These are phyloP conservation scores for Cardiocondyla obscurior DNA, from an alignment of 1,140 invertebrate genomes.

Conservation along the genomic window DNA sequence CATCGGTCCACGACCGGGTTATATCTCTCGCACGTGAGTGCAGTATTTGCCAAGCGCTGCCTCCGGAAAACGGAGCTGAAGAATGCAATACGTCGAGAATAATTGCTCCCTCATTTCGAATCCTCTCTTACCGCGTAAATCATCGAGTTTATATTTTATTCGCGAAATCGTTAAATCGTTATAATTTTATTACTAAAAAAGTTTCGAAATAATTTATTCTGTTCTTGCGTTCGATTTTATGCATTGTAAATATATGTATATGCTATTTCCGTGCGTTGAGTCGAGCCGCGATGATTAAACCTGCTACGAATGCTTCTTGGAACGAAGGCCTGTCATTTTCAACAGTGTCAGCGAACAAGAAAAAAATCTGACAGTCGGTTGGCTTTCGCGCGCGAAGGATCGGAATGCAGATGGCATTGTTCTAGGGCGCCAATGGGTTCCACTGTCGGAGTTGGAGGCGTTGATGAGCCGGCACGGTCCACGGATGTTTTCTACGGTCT, in stretches of 20 bases:
- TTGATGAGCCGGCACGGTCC: slow-evolving; percentile 81
- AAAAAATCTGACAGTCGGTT: slow-evolving; percentile 39
- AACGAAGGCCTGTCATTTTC: slow-evolving; percentile 21
- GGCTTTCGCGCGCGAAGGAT: slow-evolving; percentile 71
- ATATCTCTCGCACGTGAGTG: slow-evolving; percentile 34
- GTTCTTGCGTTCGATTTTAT: not conserved
- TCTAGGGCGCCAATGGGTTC: slow-evolving; percentile 73
- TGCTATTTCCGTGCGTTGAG: too few relatives aligned
- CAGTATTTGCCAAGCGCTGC: slow-evolving; percentile 46
- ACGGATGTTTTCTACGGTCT: slow-evolving; percentile 78
- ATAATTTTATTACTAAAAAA: not conserved
- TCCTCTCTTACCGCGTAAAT: not conserved
- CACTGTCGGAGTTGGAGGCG: slow-evolving; percentile 72
- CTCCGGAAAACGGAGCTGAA: slow-evolving; percentile 36
- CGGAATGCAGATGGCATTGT: slow-evolving; percentile 77
- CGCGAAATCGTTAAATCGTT: not conserved
- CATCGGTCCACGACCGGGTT: slow-evolving; percentile 37
- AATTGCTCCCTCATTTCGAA: slow-evolving; percentile 11
- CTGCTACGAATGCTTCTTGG: not conserved
- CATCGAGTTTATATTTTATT: not conserved
- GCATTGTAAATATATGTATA: too few relatives aligned
- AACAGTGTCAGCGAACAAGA: slow-evolving; percentile 33
- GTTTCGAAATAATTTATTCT: not conserved
- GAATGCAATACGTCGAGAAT: slow-evolving; percentile 35
- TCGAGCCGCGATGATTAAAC: not conserved